Base-by-base conservation (phyloP, 1,140 invertebrate species). In the Centruroides vittatus region DNA sequence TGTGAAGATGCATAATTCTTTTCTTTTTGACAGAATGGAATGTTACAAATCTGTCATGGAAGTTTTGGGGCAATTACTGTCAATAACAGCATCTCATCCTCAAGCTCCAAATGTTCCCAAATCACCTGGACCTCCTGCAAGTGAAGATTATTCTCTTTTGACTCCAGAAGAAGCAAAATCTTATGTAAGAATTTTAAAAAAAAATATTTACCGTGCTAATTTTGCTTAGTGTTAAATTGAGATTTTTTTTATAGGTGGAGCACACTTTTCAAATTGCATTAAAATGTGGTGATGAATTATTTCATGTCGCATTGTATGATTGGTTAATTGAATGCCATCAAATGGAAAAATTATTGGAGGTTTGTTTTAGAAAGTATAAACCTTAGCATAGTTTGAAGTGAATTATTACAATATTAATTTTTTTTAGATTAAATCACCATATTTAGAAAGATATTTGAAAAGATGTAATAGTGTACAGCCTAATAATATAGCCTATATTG, bases 241-340 rank as follows among this genome's bases (percentile, higher is more conserved):
- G 8, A 6, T 5, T 41, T 6, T 6, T 6, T 41, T 5, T 1
- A 5, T 65, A 78, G 74, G 72, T 65, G 51, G 73, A 78, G 36
- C 69, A 77, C 55, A 74, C 79, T 41, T 75, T 81, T 49, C 64
- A 73, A 35, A 64, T 74, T 46, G 73, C 75, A 13, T 65, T 76
- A 5, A 64, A 74, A 52, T 78, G 76, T 2, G 75, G 85, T 10
- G 95, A 98, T 76, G 89, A 96, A 72, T 76, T 93, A 9, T 80
- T 94, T 55, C 93, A 98, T 72, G 84, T 90, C 0, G 82, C 86
- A 0, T 76, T 98, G 0, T 98, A 97, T 71, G 86, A 92, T 66
- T 99, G 95, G 94, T 80, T 99, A 71, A 81, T 95, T 47, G 81
- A 83, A 13, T 84, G 85, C 68, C 81, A 84, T 66, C 76, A 88